Evolutionary conservation across 2,888 invertebrate genomes (phyloP).

Genomic region (Liopterus haemorrhoidalis): DNA sequence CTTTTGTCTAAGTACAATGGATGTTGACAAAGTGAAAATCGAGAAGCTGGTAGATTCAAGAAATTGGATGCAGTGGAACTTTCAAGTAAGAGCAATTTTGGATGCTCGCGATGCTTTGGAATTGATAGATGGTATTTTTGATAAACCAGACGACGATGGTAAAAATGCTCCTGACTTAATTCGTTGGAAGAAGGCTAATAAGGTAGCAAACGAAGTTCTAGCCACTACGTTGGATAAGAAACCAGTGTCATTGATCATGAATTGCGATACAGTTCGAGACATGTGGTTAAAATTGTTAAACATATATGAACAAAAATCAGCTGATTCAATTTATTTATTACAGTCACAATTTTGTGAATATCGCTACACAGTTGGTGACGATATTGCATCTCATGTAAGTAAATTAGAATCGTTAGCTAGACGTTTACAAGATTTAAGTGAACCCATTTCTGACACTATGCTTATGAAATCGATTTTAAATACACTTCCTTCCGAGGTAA

Average conservation of each 20-base stretch:
- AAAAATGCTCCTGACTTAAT: conserved; percentile 1
- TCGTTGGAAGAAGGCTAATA: conserved; percentile 3
- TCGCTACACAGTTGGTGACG: conserved; percentile 10
- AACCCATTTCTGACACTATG: conserved; percentile 17
- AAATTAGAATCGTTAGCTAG: conserved; percentile 11
- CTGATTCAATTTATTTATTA: conserved; percentile 13
- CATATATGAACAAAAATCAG: conserved; percentile 15
- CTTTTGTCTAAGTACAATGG: conserved; percentile 14
- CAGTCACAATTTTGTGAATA: conserved; percentile 18
- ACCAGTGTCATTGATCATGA: conserved; percentile 16
- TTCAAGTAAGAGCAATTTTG: conserved; percentile 14
- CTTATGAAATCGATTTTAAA: conserved; percentile 16
- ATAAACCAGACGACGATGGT: conserved; percentile 7
- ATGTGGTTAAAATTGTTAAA: conserved; percentile 21
- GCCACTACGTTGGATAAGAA: conserved; percentile 17
- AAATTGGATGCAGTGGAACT: conserved; percentile 18
- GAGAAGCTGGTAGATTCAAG: conserved; percentile 16
- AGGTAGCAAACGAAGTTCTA: conserved; percentile 16
- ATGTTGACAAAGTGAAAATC: conserved; percentile 20
- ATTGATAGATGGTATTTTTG: conserved; percentile 13
- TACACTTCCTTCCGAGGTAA: conserved; percentile 16
- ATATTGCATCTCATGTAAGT: conserved; percentile 19
- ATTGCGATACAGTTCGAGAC: conserved; percentile 19
- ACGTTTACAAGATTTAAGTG: conserved; percentile 11
- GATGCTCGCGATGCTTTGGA: conserved; percentile 18